Evolutionary conservation across 2,888 invertebrate genomes (phyloP).

Genomic region (Dynastes tityus): DNA sequence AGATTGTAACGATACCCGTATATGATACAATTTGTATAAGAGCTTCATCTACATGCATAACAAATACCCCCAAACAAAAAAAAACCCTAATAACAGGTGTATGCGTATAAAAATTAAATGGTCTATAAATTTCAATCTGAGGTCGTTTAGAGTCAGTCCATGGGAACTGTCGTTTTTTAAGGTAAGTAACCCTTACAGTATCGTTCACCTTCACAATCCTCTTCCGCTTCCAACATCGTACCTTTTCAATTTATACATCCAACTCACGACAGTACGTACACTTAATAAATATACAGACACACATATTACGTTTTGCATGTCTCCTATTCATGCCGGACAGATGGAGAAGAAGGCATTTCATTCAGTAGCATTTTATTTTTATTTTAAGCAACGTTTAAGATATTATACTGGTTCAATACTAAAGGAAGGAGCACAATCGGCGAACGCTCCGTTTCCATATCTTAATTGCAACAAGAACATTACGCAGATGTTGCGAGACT

Average conservation of each 20-base stretch:
- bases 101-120: constrained; percentile 24
- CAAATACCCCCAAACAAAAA: constrained; percentile 7
- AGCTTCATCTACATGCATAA: not conserved
- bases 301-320: constrained; percentile 25
- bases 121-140: constrained; percentile 41
- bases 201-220: constrained; percentile 55
- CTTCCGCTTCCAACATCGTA: constrained; percentile 57
- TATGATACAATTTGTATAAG: not conserved
- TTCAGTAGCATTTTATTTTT: constrained; percentile 19
- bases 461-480: constrained; percentile 55
- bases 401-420: not conserved
- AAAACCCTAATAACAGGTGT: constrained; percentile 29
- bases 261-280: not conserved
- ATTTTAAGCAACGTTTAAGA: constrained; percentile 19
- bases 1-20: not conserved
- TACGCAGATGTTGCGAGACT: constrained; percentile 58
- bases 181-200: constrained; percentile 54
- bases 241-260: constrained; percentile 47
- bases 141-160: constrained; percentile 40
- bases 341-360: constrained; percentile 1
- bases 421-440: constrained; percentile 18
- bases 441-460: constrained; percentile 21
- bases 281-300: constrained; percentile 14
- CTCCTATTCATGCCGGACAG: constrained; percentile 12
- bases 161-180: constrained; percentile 49